phyloP scores from a whole-genome alignment of 2,797 vertebrate genomes.

The Chaetodon trifasciatus region DNA sequence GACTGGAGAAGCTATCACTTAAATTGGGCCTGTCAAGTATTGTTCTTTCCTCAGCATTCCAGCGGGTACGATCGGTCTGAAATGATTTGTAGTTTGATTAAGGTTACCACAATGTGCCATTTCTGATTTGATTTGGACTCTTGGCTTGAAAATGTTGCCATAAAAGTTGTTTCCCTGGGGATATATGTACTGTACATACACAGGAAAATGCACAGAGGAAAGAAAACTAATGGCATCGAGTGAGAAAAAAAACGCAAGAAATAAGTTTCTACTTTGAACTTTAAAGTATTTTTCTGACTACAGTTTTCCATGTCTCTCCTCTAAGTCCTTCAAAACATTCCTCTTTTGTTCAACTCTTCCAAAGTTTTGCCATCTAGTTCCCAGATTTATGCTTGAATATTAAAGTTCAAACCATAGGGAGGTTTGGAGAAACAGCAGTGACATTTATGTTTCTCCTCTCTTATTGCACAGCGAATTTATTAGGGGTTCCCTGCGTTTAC shows the following conservation, averaged over 20 bases:
- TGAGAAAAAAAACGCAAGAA: constrained; percentile 37
- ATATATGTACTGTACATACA: constrained; percentile 10
- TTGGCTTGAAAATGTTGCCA: constrained; percentile 56
- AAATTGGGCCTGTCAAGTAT: constrained; percentile 82
- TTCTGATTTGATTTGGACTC: constrained; percentile 74
- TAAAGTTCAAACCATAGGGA: constrained; percentile 59
- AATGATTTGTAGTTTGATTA: constrained; percentile 84
- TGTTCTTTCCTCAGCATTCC: constrained; percentile 77
- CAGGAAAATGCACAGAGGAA: constrained; percentile 10
- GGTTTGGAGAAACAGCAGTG: constrained; percentile 65
- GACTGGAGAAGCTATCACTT: constrained; percentile 82
- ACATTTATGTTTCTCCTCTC: constrained; percentile 72
- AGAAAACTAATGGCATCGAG: constrained; percentile 31
- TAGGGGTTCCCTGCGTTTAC: constrained; percentile 67
- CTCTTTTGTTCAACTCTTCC: constrained; percentile 50
- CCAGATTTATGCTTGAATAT: constrained; percentile 70
- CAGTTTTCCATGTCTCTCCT: constrained; percentile 58
- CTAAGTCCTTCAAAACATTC: constrained; percentile 37
- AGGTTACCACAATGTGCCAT: constrained; percentile 79
- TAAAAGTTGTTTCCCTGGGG: constrained; percentile 56
- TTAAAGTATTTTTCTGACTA: constrained; percentile 46
- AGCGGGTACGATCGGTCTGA: constrained; percentile 64
- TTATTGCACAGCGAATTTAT: constrained; percentile 65
- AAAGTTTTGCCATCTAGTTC: constrained; percentile 47
- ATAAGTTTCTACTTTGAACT: constrained; percentile 48